phyloP scores from a whole-genome alignment of 2,888 invertebrate genomes.

The Steromphala cineraria region DNA sequence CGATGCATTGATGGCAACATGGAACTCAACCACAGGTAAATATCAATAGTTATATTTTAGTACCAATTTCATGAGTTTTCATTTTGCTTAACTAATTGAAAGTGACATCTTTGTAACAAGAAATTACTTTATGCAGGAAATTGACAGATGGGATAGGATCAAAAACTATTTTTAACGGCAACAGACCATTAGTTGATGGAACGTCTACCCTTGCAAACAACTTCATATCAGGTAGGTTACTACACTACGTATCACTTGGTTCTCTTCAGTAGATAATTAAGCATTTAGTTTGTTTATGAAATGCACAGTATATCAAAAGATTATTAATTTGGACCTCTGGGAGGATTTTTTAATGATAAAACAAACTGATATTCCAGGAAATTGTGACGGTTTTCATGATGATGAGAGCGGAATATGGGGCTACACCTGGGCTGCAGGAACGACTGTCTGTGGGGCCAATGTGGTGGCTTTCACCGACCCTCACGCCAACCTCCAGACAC shows the following conservation, averaged over 20 bases:
- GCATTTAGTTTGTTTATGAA: too few relatives aligned
- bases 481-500: constrained; percentile 47
- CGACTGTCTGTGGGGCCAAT: constrained; percentile 46
- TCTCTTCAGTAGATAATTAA: too few relatives aligned
- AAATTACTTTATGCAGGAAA: constrained; percentile 35
- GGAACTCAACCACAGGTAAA: constrained; percentile 50
- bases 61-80: not conserved
- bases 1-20: constrained; percentile 47
- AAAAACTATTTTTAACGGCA: constrained; percentile 59
- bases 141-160: constrained; percentile 57
- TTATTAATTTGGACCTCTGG: too few relatives aligned
- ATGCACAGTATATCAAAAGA: too few relatives aligned
- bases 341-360: too few relatives aligned
- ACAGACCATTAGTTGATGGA: constrained; percentile 46
- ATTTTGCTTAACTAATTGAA: not conserved
- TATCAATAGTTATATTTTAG: too few relatives aligned
- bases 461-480: constrained; percentile 51
- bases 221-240: constrained; percentile 32
- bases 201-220: constrained; percentile 57
- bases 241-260: too few relatives aligned
- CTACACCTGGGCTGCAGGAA: constrained; percentile 60
- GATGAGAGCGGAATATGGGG: constrained; percentile 60
- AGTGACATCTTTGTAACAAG: not conserved
- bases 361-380: constrained; percentile 38
- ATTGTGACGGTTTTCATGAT: constrained; percentile 64